These are phyloP conservation scores for Podargus strigoides DNA, from an alignment of 2,797 vertebrate genomes.

Conservation along the genomic window DNA sequence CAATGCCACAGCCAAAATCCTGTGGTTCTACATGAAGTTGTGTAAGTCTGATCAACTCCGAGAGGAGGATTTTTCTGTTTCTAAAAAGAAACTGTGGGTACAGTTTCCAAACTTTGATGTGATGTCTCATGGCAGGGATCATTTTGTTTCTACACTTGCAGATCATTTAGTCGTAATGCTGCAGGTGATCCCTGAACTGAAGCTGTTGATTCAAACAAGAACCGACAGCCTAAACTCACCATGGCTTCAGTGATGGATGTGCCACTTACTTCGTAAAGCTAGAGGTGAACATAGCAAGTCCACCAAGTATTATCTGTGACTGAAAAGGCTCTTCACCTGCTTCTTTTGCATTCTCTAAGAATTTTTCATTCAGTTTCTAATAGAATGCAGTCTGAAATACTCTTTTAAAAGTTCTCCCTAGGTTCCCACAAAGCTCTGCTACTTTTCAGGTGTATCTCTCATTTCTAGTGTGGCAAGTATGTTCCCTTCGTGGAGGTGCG, in stretches of 20 bases:
- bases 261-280: neutral
- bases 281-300: neutral
- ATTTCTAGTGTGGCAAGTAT: neutral
- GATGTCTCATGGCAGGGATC: neutral
- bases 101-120: neutral
- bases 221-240: neutral
- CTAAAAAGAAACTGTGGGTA: neutral
- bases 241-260: neutral
- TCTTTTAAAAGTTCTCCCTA: neutral
- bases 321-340: neutral
- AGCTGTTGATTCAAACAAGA: neutral
- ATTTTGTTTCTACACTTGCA: neutral
- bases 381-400: neutral
- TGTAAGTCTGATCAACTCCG: neutral
- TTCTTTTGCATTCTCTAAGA: neutral
- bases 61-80: neutral
- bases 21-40: neutral
- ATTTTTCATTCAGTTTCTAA: neutral
- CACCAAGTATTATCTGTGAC: neutral
- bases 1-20: neutral
- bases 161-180: neutral
- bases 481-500: neutral
- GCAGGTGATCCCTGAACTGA: neutral
- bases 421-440: neutral
- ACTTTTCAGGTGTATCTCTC: neutral